These are phyloP conservation scores for Eleginops maclovinus DNA, from an alignment of 2,113 vertebrate species.

Conservation along the genomic window DNA sequence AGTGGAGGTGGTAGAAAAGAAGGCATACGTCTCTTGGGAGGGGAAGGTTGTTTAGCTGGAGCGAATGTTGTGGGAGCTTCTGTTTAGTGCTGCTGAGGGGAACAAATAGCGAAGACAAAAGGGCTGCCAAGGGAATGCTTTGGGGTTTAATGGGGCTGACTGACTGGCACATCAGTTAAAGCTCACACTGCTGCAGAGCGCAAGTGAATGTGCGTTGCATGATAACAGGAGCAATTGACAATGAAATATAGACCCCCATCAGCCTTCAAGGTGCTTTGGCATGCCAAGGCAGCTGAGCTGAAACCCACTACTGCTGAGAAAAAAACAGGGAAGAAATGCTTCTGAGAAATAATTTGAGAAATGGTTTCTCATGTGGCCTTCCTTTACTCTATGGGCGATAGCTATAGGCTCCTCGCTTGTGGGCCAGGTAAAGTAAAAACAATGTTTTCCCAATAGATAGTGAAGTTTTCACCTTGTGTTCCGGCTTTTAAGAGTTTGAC, in stretches of 20 bases:
- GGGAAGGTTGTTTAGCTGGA: constrained; percentile 67
- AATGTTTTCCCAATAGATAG: constrained; percentile 7
- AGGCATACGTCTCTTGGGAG: constrained; percentile 69
- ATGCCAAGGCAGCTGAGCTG: constrained; percentile 41
- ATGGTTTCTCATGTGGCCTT: constrained; percentile 32
- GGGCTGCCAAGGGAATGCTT: constrained; percentile 69
- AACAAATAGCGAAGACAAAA: constrained; percentile 62
- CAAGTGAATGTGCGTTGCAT: constrained; percentile 48
- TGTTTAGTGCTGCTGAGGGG: constrained; percentile 69
- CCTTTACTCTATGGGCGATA: constrained; percentile 22
- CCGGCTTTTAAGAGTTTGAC: not conserved
- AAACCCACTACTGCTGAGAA: constrained; percentile 19
- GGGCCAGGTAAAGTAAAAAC: constrained; percentile 1
- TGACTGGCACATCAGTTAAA: constrained; percentile 70
- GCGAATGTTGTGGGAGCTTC: constrained; percentile 67
- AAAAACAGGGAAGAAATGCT: constrained; percentile 17
- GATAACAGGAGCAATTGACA: constrained; percentile 61
- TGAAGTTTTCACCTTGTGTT: constrained; percentile 1
- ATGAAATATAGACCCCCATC: constrained; percentile 62
- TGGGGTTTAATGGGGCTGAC: constrained; percentile 68
- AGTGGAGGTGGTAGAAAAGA: constrained; percentile 44
- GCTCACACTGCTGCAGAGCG: constrained; percentile 50
- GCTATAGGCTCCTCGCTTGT: constrained; percentile 16
- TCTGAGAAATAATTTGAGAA: constrained; percentile 41
- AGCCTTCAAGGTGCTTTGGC: constrained; percentile 55